These are phyloP conservation scores for Penaeus japonicus DNA, from an alignment of 1,140 invertebrate genomes.

Conservation along the genomic window DNA sequence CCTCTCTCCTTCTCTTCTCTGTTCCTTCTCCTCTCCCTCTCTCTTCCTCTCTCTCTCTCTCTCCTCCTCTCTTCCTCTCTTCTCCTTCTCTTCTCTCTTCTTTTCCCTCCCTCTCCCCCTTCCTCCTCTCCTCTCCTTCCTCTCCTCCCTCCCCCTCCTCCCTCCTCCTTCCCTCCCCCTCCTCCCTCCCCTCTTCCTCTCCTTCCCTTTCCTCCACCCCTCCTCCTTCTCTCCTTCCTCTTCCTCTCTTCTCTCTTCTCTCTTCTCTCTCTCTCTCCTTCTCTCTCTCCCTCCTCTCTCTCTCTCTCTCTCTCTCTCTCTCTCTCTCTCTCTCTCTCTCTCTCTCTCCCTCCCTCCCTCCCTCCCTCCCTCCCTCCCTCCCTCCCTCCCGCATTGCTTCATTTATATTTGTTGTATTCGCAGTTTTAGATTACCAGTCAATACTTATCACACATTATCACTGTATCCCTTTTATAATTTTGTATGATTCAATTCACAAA, in stretches of 20 bases:
- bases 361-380: background rate
- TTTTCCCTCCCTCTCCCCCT: background rate
- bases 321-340: background rate
- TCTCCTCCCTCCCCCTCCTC: background rate
- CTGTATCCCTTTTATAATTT: background rate
- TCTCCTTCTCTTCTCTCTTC: background rate
- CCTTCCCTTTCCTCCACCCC: background rate
- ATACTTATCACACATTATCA: background rate
- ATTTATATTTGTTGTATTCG: too few relatives aligned
- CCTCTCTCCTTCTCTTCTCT: background rate
- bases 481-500: too few relatives aligned
- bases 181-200: background rate
- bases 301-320: background rate
- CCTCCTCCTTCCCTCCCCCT: background rate
- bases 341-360: background rate
- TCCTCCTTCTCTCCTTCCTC: background rate
- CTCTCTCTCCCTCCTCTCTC: background rate
- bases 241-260: background rate
- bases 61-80: background rate
- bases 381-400: background rate
- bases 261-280: background rate
- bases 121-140: background rate
- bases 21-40: background rate
- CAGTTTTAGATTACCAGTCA: too few relatives aligned
- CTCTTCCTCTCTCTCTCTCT: background rate